A percentile compares a stretch with the other conserved stretches of the same genome.
These are phyloP conservation scores for Hydrolagus colliei DNA, from an alignment of 2,797 vertebrate genomes.

Conservation along the genomic window DNA sequence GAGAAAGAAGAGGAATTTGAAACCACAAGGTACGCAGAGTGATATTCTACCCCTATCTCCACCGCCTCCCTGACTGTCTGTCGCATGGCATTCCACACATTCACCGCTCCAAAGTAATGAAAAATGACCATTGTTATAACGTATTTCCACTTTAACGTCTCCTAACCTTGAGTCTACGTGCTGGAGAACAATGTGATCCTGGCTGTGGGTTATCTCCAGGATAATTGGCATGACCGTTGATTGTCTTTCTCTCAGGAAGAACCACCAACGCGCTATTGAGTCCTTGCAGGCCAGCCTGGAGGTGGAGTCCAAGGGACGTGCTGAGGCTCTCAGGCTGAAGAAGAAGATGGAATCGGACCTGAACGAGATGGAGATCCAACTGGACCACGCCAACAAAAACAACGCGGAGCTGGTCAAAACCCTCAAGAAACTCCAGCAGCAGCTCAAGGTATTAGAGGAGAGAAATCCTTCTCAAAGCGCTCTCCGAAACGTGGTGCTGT, in stretches of 20 bases:
- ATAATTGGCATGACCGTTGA: neutral
- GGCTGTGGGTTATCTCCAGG: neutral
- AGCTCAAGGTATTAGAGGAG: constrained; percentile 54
- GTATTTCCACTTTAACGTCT: no score
- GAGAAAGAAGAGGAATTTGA: constrained; percentile 67
- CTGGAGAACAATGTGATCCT: neutral
- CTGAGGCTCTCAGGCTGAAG: constrained; percentile 59
- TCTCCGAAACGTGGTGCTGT: no score
- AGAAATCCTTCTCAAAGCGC: neutral
- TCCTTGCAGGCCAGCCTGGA: constrained; percentile 69
- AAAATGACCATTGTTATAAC: no score
- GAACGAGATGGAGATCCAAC: constrained; percentile 65
- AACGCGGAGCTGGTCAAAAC: constrained; percentile 59
- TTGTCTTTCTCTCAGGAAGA: constrained; percentile 54
- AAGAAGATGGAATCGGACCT: constrained; percentile 66
- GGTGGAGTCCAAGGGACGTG: constrained; percentile 55
- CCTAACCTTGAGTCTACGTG: no score
- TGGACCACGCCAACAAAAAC: constrained; percentile 61
- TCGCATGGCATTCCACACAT: no score
- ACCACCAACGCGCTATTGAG: constrained; percentile 58
- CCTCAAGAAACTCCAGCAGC: constrained; percentile 59
- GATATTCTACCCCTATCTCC: neutral
- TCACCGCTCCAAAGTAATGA: no score
- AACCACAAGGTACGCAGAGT: constrained; percentile 50
- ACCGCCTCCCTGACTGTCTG: no score